Conservation (phyloP, 2,797 vertebrate genomes). For the Meriones psammophilus region DNA sequence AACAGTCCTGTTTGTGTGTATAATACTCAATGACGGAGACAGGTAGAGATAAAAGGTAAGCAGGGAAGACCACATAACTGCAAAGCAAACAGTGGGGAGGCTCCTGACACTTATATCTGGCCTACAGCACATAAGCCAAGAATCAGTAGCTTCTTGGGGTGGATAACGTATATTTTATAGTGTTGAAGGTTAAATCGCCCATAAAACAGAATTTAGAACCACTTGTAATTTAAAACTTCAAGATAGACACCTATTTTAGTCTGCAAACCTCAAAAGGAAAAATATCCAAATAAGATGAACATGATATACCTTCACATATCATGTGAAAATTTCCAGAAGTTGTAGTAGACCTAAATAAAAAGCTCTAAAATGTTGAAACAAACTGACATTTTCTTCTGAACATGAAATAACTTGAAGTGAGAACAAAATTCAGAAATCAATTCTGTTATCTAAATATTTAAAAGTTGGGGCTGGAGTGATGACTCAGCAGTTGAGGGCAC, state of each 20-base stretch:
- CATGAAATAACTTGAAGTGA: neutral
- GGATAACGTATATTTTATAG: neutral
- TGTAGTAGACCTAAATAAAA: neutral
- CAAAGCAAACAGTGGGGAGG: neutral
- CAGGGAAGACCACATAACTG: neutral
- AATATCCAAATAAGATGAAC: neutral
- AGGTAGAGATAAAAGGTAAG: neutral
- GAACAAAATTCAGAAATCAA: neutral
- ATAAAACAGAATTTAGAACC: slow-evolving; percentile 15
- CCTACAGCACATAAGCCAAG: neutral
- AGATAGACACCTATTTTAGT: neutral
- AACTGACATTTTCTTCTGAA: neutral
- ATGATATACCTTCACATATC: neutral
- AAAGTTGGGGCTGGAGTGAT: neutral
- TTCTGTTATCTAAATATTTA: neutral
- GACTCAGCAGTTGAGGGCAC: too few relatives aligned
- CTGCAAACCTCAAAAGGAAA: neutral
- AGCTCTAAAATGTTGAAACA: neutral
- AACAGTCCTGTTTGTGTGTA: neutral
- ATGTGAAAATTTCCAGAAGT: neutral
- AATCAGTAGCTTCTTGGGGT: neutral
- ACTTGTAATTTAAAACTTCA: slow-evolving; percentile 15
- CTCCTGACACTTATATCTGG: neutral
- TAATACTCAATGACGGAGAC: slow-evolving; percentile 1
- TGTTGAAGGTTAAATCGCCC: neutral